These are phyloP conservation scores for Drosophila meridionalis DNA, from an alignment of 2,888 invertebrate species.

Conservation along the genomic window DNA sequence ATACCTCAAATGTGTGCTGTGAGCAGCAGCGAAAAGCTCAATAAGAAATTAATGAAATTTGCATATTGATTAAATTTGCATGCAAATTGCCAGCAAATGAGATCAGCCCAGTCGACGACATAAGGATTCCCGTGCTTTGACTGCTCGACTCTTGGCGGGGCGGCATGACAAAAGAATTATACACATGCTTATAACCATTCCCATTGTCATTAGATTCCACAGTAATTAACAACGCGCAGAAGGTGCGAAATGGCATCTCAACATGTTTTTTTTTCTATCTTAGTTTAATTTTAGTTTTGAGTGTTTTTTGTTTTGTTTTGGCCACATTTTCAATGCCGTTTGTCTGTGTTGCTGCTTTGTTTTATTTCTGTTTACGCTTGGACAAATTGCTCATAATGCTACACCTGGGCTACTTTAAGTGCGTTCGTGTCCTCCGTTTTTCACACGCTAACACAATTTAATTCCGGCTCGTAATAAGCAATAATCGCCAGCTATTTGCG, in stretches of 20 bases:
- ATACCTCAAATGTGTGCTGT: conserved; percentile 16
- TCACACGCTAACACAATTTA: conserved; percentile 52
- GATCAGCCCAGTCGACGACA: conserved; percentile 28
- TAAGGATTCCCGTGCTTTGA: conserved; percentile 32
- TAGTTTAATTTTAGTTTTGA: conserved; percentile 17
- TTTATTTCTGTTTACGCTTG: conserved; percentile 41
- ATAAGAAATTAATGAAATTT: conserved; percentile 47
- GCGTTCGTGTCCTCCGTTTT: conserved; percentile 52
- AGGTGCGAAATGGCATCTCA: conserved; percentile 50
- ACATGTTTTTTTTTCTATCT: conserved; percentile 12
- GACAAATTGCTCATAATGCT: conserved; percentile 54
- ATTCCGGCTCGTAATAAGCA: conserved; percentile 56
- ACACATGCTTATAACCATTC: conserved; percentile 34
- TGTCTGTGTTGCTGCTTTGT: conserved; percentile 11
- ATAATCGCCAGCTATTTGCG: conserved; percentile 48
- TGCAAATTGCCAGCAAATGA: conserved; percentile 44
- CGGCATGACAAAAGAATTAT: conserved; percentile 57
- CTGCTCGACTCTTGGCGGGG: not conserved
- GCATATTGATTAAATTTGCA: conserved; percentile 53
- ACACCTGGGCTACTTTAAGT: conserved; percentile 50
- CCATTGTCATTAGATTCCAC: conserved; percentile 46
- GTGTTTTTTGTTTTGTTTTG: conserved; percentile 13
- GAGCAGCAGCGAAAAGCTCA: conserved; percentile 26
- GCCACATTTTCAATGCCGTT: conserved; percentile 41
- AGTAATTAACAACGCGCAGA: conserved; percentile 43